Percentiles rank a stretch among this genome's conserved stretches.
Evolutionary conservation across 2,888 invertebrate species (phyloP).

Genomic region (Lomographa bimaculata): DNA sequence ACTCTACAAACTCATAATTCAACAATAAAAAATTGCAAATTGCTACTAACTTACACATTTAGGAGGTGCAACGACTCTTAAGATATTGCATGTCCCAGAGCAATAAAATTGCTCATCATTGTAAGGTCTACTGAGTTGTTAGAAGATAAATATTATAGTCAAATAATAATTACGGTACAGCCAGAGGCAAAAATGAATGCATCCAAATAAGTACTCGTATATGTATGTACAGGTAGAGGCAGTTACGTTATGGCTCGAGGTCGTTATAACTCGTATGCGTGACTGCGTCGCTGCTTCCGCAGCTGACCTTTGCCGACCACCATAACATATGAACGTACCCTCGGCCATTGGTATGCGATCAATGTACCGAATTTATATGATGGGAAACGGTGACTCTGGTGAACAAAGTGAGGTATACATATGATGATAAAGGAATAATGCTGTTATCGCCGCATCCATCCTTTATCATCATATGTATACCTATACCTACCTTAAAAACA

Average conservation of each 20-base stretch:
- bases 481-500: too few species aligned
- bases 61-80: constrained; percentile 10
- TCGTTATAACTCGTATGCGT: constrained; percentile 32
- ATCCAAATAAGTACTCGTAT: too few species aligned
- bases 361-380: too few species aligned
- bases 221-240: constrained; percentile 18
- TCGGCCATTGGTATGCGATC: constrained; percentile 16
- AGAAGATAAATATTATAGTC: constrained; percentile 9
- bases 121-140: constrained; percentile 9
- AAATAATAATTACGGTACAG: constrained; percentile 12
- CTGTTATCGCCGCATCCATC: too few species aligned
- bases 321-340: constrained; percentile 20
- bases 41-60: too few species aligned
- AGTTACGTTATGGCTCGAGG: constrained; percentile 30
- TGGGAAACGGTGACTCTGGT: too few species aligned
- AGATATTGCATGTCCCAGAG: constrained; percentile 10
- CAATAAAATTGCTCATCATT: constrained; percentile 14
- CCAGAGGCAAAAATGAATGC: constrained; percentile 15
- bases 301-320: constrained; percentile 33
- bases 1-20: too few species aligned
- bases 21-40: too few species aligned
- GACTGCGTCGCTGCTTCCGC: constrained; percentile 31
- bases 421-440: too few species aligned
- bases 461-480: too few species aligned
- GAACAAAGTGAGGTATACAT: too few species aligned